A percentile compares a stretch with the other conserved stretches of the same genome.
These are phyloP conservation scores for Osmerus mordax DNA, from an alignment of 2,113 vertebrate species.

Conservation along the genomic window DNA sequence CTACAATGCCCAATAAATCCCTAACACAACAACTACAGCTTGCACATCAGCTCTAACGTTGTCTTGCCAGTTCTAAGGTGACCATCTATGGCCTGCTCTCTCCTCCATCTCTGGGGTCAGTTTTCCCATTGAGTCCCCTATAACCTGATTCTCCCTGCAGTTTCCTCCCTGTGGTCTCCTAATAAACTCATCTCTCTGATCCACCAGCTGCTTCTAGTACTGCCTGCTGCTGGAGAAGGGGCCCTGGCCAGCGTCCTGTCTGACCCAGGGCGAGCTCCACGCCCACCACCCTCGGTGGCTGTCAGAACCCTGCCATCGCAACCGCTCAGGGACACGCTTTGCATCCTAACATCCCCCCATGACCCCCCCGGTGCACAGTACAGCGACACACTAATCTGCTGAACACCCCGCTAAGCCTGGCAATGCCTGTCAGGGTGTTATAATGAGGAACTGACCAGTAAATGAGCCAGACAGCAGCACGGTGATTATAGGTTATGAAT, in stretches of 20 bases:
- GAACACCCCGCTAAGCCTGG: slow-evolving; percentile 15
- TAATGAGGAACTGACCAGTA: slow-evolving; percentile 2
- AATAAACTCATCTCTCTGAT: slow-evolving; percentile 28
- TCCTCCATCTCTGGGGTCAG: slow-evolving; percentile 37
- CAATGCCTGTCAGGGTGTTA: background rate
- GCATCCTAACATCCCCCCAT: no score
- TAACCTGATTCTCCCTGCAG: background rate
- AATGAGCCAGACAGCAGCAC: slow-evolving; percentile 2
- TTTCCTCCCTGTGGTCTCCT: slow-evolving; percentile 37
- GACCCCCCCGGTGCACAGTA: no score
- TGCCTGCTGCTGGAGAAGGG: background rate
- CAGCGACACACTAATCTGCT: no score
- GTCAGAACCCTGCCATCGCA: background rate
- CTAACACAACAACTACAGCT: no score
- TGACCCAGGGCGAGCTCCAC: slow-evolving; percentile 8
- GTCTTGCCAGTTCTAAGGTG: background rate
- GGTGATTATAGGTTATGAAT: slow-evolving; percentile 7
- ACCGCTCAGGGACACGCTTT: no score
- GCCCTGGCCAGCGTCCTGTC: background rate
- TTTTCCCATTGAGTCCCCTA: background rate
- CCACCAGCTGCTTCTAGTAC: slow-evolving; percentile 34
- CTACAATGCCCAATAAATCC: background rate
- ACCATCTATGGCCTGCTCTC: slow-evolving; percentile 13
- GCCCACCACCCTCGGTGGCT: background rate
- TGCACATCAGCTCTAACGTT: background rate